phyloP scores from a whole-genome alignment of 2,113 vertebrate genomes.

The Ardeotis arabs region DNA sequence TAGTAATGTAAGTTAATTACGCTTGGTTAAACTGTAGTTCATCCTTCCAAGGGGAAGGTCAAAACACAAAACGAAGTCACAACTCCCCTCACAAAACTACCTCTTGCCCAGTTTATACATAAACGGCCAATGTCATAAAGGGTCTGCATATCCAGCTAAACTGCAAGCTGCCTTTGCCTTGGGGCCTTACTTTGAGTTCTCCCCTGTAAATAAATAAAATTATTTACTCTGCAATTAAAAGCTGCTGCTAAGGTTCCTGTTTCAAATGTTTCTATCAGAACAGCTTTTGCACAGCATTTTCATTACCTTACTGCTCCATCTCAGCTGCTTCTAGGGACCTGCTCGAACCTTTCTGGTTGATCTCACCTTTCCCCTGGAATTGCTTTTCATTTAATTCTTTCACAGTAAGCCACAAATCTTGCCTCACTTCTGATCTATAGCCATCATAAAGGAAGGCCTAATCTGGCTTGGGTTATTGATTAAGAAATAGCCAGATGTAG shows the following conservation, averaged over 20 bases:
- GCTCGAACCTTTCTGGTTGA: not conserved
- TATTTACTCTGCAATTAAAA: not conserved
- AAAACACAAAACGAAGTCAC: not conserved
- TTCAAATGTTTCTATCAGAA: not conserved
- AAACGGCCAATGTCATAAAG: not conserved
- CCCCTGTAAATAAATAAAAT: not conserved
- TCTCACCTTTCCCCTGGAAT: not conserved
- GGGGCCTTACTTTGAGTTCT: not conserved
- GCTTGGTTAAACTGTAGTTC: not conserved
- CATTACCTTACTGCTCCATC: not conserved
- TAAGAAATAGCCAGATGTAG: not conserved
- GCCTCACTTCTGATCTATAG: not conserved
- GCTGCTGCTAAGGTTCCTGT: not conserved
- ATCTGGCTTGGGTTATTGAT: not conserved
- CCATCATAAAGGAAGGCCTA: not conserved
- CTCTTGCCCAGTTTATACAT: not conserved
- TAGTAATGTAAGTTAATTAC: not conserved
- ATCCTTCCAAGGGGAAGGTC: not conserved
- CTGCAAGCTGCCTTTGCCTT: not conserved
- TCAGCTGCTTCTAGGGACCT: not conserved
- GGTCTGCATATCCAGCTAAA: not conserved
- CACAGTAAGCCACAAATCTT: not conserved
- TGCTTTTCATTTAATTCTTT: not conserved
- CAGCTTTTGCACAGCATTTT: not conserved
- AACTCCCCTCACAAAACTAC: not conserved